phyloP scores from a whole-genome alignment of 1,140 invertebrate genomes.

The Vollenhovia emeryi region DNA sequence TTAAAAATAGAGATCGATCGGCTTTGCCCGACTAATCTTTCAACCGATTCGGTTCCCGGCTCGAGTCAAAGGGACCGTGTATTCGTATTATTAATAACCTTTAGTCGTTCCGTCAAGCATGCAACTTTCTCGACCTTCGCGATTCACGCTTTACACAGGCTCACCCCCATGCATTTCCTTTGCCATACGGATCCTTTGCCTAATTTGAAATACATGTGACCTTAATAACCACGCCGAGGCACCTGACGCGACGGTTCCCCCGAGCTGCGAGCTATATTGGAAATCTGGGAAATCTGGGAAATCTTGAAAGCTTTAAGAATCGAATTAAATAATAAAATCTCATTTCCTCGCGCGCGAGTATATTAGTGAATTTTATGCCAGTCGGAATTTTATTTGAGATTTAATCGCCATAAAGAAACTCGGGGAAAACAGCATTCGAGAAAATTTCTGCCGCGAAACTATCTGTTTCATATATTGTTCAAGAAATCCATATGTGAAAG shows the following conservation, averaged over 20 bases:
- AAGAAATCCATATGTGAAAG: constrained; percentile 1
- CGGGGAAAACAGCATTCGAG: background rate
- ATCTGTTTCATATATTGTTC: background rate
- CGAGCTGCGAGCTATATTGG: background rate
- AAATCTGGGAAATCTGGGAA: background rate
- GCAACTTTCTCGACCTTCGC: constrained; percentile 36
- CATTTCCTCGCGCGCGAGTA: background rate
- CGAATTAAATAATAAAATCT: background rate
- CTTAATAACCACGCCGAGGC: background rate
- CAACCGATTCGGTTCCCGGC: constrained; percentile 53
- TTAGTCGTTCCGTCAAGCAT: constrained; percentile 46
- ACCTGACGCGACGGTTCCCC: background rate
- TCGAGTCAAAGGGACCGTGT: constrained; percentile 11
- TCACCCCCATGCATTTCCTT: constrained; percentile 24
- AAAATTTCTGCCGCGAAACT: background rate
- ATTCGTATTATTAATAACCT: constrained; percentile 53
- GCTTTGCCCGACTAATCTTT: constrained; percentile 53
- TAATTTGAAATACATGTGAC: constrained; percentile 26
- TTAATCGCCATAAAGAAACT: background rate
- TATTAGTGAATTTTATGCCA: background rate
- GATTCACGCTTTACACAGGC: constrained; percentile 33
- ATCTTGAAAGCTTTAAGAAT: background rate
- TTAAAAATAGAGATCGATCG: constrained; percentile 60
- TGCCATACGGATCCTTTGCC: constrained; percentile 26
- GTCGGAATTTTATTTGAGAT: background rate